phyloP scores from a whole-genome alignment of 2,888 invertebrate species.

The Harpalus rubripes region DNA sequence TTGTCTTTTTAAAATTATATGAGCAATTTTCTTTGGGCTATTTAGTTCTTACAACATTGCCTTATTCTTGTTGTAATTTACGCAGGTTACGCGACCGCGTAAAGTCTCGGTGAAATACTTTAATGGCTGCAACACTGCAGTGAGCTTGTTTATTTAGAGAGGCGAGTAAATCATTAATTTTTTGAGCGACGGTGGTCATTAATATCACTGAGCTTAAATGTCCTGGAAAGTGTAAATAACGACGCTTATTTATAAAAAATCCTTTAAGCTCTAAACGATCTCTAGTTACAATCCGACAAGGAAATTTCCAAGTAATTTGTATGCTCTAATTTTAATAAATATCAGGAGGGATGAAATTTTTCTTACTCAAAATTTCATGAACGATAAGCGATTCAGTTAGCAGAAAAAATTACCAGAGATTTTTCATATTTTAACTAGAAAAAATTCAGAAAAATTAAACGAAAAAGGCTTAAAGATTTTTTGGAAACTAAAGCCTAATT shows the following conservation, averaged over 20 bases:
- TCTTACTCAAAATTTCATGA: constrained; percentile 2
- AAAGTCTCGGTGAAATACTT: too few species aligned
- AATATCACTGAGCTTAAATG: constrained; percentile 48
- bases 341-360: constrained; percentile 3
- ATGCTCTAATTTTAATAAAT: constrained; percentile 26
- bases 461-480: too few species aligned
- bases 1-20: too few species aligned
- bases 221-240: constrained; percentile 40
- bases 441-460: too few species aligned
- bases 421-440: too few species aligned
- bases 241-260: constrained; percentile 30
- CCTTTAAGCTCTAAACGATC: constrained; percentile 29
- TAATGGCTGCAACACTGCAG: not conserved
- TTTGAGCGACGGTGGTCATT: constrained; percentile 27
- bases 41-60: too few species aligned
- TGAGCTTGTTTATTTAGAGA: not conserved
- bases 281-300: not conserved
- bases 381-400: too few species aligned
- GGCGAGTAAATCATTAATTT: constrained; percentile 28
- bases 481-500: too few species aligned
- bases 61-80: too few species aligned
- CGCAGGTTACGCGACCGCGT: too few species aligned
- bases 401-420: too few species aligned
- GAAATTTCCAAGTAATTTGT: constrained; percentile 32
- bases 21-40: too few species aligned